Evolutionary conservation across 1,140 invertebrate genomes (phyloP).

Genomic region (Stenopsyche tienmushanensis): DNA sequence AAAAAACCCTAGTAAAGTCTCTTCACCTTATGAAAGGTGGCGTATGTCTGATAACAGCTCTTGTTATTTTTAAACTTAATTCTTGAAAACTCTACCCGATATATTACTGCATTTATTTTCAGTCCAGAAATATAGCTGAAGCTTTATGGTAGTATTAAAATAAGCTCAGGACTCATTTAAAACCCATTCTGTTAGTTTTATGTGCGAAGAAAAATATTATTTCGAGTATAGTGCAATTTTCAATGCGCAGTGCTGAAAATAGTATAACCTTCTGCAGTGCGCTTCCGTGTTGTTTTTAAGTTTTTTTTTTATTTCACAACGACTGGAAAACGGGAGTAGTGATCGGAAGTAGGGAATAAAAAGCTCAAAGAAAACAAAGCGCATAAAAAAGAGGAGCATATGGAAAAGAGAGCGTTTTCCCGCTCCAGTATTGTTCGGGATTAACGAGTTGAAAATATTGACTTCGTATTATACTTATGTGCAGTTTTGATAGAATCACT

Average conservation of each 20-base stretch:
- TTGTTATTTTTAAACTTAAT: neutral
- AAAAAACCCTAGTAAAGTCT: no score
- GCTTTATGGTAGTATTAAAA: neutral
- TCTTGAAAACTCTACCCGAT: neutral
- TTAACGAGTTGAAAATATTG: no score
- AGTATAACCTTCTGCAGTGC: neutral
- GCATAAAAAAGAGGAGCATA: no score
- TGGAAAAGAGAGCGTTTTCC: no score
- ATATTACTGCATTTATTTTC: neutral
- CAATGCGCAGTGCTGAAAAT: slow-evolving; percentile 4
- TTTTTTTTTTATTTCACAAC: neutral
- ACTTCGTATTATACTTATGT: no score
- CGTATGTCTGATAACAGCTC: no score
- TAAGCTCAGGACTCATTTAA: neutral
- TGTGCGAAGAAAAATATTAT: neutral
- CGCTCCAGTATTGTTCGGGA: no score
- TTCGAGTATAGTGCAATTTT: neutral
- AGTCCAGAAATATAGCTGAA: neutral
- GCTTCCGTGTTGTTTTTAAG: neutral
- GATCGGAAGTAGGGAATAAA: no score
- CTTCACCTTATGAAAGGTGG: no score
- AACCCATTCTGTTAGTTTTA: neutral
- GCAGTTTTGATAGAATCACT: no score
- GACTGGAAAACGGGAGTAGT: no score
- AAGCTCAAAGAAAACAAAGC: no score